phyloP scores from a whole-genome alignment of 1,140 invertebrate species.

The Spodoptera litura region DNA sequence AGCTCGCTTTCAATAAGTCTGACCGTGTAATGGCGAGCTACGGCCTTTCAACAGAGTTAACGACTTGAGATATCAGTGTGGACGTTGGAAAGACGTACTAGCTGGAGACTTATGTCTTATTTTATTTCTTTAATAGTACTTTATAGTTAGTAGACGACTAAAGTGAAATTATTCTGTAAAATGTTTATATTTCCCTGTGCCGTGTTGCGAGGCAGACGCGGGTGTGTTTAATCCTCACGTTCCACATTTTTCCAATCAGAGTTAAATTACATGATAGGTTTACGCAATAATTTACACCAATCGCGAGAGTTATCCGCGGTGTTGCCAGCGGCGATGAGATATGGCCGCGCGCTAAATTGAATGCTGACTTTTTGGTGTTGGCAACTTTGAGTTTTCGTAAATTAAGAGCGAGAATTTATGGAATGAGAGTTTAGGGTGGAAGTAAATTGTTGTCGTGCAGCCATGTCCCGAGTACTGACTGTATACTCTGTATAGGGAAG shows the following conservation, averaged over 20 bases:
- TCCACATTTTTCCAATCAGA: slow-evolving; percentile 37
- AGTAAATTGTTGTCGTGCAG: slow-evolving; percentile 37
- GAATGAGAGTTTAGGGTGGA: slow-evolving; percentile 42
- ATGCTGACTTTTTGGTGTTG: slow-evolving; percentile 44
- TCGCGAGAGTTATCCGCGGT: slow-evolving; percentile 24
- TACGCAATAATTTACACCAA: slow-evolving; percentile 37
- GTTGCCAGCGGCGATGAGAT: slow-evolving; percentile 45
- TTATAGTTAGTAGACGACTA: no score
- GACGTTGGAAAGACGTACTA: not conserved
- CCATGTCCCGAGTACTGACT: not conserved
- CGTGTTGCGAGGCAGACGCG: not conserved
- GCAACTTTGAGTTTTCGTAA: slow-evolving; percentile 36
- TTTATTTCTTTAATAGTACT: no score
- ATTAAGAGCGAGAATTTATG: slow-evolving; percentile 41
- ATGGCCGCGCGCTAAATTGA: slow-evolving; percentile 43
- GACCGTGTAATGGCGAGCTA: not conserved
- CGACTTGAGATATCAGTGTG: not conserved
- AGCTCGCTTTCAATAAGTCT: no score
- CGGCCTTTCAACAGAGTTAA: slow-evolving; percentile 2
- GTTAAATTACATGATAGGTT: slow-evolving; percentile 37
- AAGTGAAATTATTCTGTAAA: not conserved
- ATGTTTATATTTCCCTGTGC: not conserved
- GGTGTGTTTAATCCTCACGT: slow-evolving; percentile 4
- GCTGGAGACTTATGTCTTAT: no score
- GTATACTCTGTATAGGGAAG: not conserved